Percentiles rank a stretch among this genome's conserved stretches.
Conservation (phyloP, 2,797 vertebrate species). For the Oryzias dopingdopingensis region DNA sequence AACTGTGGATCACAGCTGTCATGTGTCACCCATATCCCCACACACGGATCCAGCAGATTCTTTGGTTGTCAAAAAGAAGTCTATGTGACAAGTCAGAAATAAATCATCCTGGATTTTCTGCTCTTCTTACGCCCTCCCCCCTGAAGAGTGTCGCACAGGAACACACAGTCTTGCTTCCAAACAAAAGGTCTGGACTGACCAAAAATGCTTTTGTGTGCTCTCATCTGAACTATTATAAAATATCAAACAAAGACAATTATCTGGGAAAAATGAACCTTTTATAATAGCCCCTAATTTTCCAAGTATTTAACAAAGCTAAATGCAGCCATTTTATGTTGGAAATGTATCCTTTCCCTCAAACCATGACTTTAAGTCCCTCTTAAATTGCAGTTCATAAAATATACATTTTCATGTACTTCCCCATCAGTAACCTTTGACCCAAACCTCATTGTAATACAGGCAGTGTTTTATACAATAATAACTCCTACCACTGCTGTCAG, state of each 20-base stretch:
- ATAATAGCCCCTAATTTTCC: neutral
- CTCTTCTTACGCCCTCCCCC: slow-evolving; percentile 14
- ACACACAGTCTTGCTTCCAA: slow-evolving; percentile 13
- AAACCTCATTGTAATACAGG: neutral
- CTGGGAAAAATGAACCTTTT: slow-evolving; percentile 15
- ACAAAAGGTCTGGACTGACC: slow-evolving; percentile 40
- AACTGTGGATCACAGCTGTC: neutral
- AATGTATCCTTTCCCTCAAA: too few species aligned
- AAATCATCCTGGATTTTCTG: slow-evolving; percentile 43
- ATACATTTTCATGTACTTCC: neutral
- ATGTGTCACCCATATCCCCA: slow-evolving; percentile 13
- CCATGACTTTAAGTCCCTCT: too few species aligned
- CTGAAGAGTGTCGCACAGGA: slow-evolving; percentile 24
- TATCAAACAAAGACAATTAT: slow-evolving; percentile 4
- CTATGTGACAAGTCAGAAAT: slow-evolving; percentile 46
- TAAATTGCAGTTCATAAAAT: neutral
- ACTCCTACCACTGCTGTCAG: neutral
- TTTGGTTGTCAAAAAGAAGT: neutral
- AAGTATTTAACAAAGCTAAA: neutral
- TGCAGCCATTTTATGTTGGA: too few species aligned
- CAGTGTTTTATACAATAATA: neutral
- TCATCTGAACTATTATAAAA: slow-evolving; percentile 9
- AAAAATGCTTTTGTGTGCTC: slow-evolving; percentile 8
- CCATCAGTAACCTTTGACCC: neutral
- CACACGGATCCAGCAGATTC: slow-evolving; percentile 9